Base-by-base conservation (phyloP, 1,140 invertebrate species). In the Solen grandis region DNA sequence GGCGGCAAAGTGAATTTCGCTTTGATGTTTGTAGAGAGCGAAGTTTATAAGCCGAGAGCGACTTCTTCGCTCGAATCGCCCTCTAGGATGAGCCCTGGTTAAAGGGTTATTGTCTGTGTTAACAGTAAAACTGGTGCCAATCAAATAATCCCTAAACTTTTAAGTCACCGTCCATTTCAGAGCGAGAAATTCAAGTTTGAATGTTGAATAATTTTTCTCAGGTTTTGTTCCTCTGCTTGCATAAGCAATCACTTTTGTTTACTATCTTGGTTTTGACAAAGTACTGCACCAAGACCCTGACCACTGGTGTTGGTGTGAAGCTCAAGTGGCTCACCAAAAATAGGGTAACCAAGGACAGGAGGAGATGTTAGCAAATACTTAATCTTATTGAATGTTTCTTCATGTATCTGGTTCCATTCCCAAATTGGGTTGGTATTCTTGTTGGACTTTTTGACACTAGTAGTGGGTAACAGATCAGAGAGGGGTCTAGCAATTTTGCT, bases 401-500 rank as follows among this genome's bases (percentile, higher is more conserved):
- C 16, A 8, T 69, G 10, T 50, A 13, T 38, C 13, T 50, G 36
- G 41, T 16, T 50, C 66, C 66, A 69, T 25, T 41, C 22, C 66
- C 36, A 69, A 19, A 38, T 41, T 50, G 14, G 19, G 10, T 8
- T 14, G 29, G 22, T 46, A 14, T 50, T 38, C 38, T 69, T 25
- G 4, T 10, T 16, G 5, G 5, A 13, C 35, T n/a, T 50, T 36
- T 69, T 69, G 4, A 8, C 19, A 46, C 8, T 14, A 25, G 65
- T 5, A 22, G 5, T 16, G 13, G 65, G 65, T 25, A 81, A 69
- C 13, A 85, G 35, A 19, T 60, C 22, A 74, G 88, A 75, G 31
- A 94, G 81, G 38, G 89, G 83, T 52, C 75, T 82, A 8, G 91
- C 90, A 10, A 88, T 60, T 82, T 89, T 70, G n/a, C 91, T 80